These are phyloP conservation scores for Galerucella pusilla DNA, from an alignment of 2,888 invertebrate genomes.

Conservation along the genomic window DNA sequence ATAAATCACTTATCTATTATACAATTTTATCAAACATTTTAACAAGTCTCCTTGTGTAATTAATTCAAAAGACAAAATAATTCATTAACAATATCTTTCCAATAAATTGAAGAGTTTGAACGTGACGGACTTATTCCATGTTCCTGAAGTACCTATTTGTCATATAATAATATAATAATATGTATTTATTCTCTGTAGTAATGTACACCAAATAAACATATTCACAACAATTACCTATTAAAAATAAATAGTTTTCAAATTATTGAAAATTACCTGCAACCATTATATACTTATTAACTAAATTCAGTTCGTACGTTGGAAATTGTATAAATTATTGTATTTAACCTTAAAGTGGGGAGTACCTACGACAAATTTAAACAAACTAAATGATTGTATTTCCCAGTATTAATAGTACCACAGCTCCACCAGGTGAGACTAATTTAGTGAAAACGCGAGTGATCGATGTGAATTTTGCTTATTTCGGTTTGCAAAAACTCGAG, in stretches of 20 bases:
- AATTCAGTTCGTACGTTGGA: not conserved
- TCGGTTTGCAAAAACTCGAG: not conserved
- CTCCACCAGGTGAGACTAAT: not conserved
- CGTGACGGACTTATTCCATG: too few relatives aligned
- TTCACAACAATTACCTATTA: not conserved
- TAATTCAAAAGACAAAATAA: too few relatives aligned
- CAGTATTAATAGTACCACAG: constrained; percentile 6
- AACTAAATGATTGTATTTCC: constrained; percentile 8
- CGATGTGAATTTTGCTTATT: not conserved
- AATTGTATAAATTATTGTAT: not conserved
- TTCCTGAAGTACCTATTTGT: too few relatives aligned
- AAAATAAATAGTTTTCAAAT: not conserved
- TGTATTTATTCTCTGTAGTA: too few relatives aligned
- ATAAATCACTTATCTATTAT: too few relatives aligned
- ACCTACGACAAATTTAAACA: constrained; percentile 11
- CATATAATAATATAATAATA: too few relatives aligned
- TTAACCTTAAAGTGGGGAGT: constrained; percentile 5
- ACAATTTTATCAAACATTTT: too few relatives aligned
- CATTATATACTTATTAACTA: not conserved
- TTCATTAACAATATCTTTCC: too few relatives aligned
- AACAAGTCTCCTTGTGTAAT: too few relatives aligned
- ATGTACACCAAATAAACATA: too few relatives aligned
- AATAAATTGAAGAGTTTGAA: too few relatives aligned
- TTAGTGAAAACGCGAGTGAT: constrained; percentile 10
- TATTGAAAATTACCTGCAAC: not conserved